A percentile compares a stretch with the other conserved stretches of the same genome.
Evolutionary conservation across 2,113 vertebrate species (phyloP).

Genomic region (Rhinolophus sinicus): DNA sequence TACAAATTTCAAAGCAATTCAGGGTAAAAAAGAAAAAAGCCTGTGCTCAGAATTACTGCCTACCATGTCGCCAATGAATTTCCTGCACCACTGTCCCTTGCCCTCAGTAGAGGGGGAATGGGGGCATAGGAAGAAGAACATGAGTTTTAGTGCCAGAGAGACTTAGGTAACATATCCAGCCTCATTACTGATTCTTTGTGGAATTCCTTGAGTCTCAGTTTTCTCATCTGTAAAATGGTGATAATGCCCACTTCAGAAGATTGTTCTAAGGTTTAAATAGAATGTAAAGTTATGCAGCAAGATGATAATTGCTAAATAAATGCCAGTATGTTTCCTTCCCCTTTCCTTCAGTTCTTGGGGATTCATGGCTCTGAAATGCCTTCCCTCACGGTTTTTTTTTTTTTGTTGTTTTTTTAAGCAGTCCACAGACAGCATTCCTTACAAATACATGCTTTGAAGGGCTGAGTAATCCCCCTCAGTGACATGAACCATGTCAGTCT

Average conservation of each 20-base stretch:
- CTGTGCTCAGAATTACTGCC: not conserved
- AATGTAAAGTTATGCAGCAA: not conserved
- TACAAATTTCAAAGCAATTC: not conserved
- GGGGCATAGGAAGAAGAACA: not conserved
- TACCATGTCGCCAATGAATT: not conserved
- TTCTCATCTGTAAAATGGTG: not conserved
- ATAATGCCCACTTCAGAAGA: not conserved
- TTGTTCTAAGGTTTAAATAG: not conserved
- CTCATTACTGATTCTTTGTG: not conserved
- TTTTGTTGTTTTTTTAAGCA: slow-evolving; percentile 19
- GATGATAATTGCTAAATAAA: not conserved
- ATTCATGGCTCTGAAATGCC: not conserved
- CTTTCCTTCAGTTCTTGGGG: not conserved
- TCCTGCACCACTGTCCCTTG: too few relatives aligned
- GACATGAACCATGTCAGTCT: slow-evolving; percentile 21
- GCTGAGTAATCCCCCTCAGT: slow-evolving; percentile 11
- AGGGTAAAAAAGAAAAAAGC: not conserved
- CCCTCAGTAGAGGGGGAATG: not conserved
- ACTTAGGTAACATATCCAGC: not conserved
- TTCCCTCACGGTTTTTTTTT: not conserved
- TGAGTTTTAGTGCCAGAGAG: not conserved
- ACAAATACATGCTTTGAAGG: not conserved
- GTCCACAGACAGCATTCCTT: not conserved
- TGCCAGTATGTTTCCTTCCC: not conserved
- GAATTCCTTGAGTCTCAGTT: not conserved